Percentiles rank a stretch among this genome's conserved stretches.
phyloP scores from a whole-genome alignment of 2,797 vertebrate genomes.

The Trachops cirrhosus region DNA sequence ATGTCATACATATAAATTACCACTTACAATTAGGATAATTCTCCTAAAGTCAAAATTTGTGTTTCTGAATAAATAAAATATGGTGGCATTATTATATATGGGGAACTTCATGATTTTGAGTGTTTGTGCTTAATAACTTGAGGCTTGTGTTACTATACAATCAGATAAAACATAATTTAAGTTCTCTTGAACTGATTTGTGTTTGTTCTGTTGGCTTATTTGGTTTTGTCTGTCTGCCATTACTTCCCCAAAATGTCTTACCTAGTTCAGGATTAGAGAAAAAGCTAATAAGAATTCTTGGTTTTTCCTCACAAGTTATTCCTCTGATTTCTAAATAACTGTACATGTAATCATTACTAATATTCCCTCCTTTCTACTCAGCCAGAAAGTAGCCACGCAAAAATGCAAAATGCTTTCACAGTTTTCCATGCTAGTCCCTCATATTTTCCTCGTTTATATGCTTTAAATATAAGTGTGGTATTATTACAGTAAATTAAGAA shows the following conservation, averaged over 20 bases:
- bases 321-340: constrained; percentile 28
- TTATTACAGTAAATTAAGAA: neutral
- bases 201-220: neutral
- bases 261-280: neutral
- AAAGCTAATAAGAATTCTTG: neutral
- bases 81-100: neutral
- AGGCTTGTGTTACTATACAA: neutral
- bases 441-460: neutral
- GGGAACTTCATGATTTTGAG: constrained; percentile 23
- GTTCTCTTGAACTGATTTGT: neutral
- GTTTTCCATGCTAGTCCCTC: neutral
- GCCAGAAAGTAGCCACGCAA: neutral
- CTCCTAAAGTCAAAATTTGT: constrained; percentile 22
- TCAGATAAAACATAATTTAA: neutral
- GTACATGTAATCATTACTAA: neutral
- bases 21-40: neutral
- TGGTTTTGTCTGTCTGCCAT: neutral
- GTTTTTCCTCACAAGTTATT: neutral
- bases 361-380: neutral
- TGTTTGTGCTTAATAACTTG: neutral
- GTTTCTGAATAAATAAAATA: constrained; percentile 10
- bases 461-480: neutral
- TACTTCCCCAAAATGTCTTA: neutral
- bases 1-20: neutral
- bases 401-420: neutral